Evolutionary conservation across 2,888 invertebrate species (phyloP).

Genomic region (Tetanocera ferruginea): DNA sequence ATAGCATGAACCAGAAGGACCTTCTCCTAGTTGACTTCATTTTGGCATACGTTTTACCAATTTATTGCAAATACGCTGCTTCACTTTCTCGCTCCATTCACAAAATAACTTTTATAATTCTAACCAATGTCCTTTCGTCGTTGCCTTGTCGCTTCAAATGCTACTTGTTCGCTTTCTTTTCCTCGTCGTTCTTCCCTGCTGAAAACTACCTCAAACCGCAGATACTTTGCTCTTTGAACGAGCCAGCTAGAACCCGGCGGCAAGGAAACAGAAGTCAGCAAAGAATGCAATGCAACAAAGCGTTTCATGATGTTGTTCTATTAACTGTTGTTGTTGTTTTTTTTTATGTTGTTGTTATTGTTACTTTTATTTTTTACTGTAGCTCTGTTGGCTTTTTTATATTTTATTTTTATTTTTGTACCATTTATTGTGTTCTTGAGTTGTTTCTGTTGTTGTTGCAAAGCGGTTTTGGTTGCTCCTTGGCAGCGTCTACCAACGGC

Average conservation of each 20-base stretch:
- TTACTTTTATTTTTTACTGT: neutral
- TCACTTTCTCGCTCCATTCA: neutral
- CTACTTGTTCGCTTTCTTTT: neutral
- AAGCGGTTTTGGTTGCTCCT: neutral
- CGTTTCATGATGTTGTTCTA: conserved; percentile 23
- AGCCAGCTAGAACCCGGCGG: neutral
- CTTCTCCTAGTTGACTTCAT: neutral
- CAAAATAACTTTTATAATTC: conserved; percentile 20
- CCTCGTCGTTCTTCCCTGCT: neutral
- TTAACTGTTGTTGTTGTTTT: conserved; percentile 7
- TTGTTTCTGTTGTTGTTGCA: conserved; percentile 5
- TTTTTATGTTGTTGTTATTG: neutral
- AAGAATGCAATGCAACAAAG: conserved; percentile 26
- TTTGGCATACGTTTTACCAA: conserved; percentile 1
- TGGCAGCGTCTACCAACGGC: conserved; percentile 2
- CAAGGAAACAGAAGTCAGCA: conserved; percentile 11
- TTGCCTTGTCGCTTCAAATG: neutral
- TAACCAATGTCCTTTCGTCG: neutral
- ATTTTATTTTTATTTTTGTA: neutral
- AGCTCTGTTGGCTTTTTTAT: neutral
- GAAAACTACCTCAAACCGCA: neutral
- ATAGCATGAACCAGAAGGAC: neutral
- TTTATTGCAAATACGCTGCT: conserved; percentile 18
- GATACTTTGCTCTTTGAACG: conserved; percentile 4
- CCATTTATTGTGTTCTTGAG: neutral